A percentile compares a stretch with the other conserved stretches of the same genome.
Evolutionary conservation across 2,113 vertebrate species (phyloP).

Genomic region (Toxostoma redivivum): DNA sequence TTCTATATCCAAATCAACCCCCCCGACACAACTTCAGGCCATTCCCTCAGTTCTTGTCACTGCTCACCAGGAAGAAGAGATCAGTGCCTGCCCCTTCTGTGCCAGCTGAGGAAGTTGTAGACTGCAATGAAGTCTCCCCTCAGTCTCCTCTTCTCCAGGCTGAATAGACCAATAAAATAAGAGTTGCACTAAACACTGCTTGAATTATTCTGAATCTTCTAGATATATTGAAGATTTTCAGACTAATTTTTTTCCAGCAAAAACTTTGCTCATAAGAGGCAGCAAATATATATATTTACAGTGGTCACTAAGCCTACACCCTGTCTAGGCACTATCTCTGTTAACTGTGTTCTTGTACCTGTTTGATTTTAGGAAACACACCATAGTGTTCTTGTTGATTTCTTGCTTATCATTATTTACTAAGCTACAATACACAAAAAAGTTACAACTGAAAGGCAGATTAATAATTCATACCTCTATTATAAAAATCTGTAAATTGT

Average conservation of each 20-base stretch:
- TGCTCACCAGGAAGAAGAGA: no score
- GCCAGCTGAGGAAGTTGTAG: neutral
- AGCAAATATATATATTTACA: neutral
- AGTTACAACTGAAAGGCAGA: constrained; percentile 55
- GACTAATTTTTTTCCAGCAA: neutral
- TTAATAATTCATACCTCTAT: constrained; percentile 69
- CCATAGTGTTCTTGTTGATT: constrained; percentile 9
- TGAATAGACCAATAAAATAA: neutral
- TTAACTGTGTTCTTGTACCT: neutral
- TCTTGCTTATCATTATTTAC: constrained; percentile 54
- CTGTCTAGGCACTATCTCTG: neutral
- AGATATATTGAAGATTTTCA: neutral
- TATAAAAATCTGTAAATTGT: constrained; percentile 65
- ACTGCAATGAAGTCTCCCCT: neutral
- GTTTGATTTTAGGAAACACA: constrained; percentile 18
- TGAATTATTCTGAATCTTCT: neutral
- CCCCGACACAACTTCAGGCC: no score
- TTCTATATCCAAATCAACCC: fast-evolving
- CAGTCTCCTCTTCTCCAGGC: neutral
- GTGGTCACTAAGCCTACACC: neutral
- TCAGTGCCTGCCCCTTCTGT: neutral
- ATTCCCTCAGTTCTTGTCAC: fast-evolving
- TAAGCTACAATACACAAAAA: constrained; percentile 43
- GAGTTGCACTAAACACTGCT: neutral
- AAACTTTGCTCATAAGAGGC: neutral